phyloP scores from a whole-genome alignment of 2,113 vertebrate genomes.

The Gymnogyps californianus region DNA sequence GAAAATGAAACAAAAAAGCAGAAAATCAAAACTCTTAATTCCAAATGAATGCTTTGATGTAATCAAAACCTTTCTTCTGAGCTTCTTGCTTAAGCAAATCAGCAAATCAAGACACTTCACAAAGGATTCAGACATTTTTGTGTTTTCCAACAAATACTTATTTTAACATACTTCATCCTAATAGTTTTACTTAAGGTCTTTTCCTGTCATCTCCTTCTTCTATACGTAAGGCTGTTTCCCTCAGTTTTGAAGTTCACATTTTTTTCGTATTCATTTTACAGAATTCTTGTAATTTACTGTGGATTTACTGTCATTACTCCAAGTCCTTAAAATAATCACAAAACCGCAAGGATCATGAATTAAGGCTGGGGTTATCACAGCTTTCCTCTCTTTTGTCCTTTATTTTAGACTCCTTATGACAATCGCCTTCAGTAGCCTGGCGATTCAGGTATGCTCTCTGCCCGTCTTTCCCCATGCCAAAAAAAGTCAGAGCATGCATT shows the following conservation, averaged over 20 bases:
- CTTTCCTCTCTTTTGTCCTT: background rate
- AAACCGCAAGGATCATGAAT: accelerated
- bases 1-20: background rate
- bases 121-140: background rate
- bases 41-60: background rate
- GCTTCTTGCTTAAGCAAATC: background rate
- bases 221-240: background rate
- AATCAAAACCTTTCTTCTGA: background rate
- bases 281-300: background rate
- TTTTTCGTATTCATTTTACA: background rate
- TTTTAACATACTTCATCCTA: background rate
- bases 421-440: background rate
- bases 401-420: background rate
- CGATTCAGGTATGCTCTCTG: background rate
- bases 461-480: background rate
- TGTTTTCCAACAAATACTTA: background rate
- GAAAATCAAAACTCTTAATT: background rate
- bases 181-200: background rate
- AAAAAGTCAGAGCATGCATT: background rate
- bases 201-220: background rate
- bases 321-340: background rate
- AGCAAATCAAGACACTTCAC: background rate
- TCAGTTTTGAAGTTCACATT: background rate
- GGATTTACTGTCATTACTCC: background rate
- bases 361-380: background rate